Evolutionary conservation across 2,113 vertebrate species (phyloP).

Genomic region (Grus americana): DNA sequence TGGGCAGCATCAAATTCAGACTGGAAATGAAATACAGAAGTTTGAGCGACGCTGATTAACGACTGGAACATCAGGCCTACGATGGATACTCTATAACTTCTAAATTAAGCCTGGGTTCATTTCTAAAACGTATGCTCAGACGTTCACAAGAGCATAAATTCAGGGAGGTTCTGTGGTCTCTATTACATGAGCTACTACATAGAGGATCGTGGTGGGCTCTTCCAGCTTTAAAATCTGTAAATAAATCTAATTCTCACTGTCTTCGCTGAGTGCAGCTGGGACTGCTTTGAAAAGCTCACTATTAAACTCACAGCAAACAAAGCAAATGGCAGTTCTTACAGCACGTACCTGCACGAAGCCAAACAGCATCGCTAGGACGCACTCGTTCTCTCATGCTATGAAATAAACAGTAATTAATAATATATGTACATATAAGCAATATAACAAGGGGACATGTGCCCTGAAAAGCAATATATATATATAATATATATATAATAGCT

Average conservation of each 20-base stretch:
- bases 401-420: not conserved
- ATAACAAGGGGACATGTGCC: not conserved
- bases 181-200: not conserved
- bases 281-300: not conserved
- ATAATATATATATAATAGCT: not conserved
- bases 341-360: not conserved
- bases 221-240: not conserved
- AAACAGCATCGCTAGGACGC: not conserved
- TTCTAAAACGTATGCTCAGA: not conserved
- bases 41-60: not conserved
- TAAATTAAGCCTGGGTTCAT: not conserved
- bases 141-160: not conserved
- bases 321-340: not conserved
- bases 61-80: not conserved
- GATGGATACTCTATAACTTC: not conserved
- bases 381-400: not conserved
- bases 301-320: not conserved
- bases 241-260: not conserved
- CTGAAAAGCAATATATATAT: not conserved
- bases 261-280: not conserved
- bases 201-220: not conserved
- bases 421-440: not conserved
- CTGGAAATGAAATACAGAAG: not conserved
- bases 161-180: not conserved
- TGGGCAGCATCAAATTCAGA: not conserved